A percentile compares a stretch with the other conserved stretches of the same genome.
These are phyloP conservation scores for Eolophus roseicapilla DNA, from an alignment of 2,113 vertebrate genomes.

Conservation along the genomic window DNA sequence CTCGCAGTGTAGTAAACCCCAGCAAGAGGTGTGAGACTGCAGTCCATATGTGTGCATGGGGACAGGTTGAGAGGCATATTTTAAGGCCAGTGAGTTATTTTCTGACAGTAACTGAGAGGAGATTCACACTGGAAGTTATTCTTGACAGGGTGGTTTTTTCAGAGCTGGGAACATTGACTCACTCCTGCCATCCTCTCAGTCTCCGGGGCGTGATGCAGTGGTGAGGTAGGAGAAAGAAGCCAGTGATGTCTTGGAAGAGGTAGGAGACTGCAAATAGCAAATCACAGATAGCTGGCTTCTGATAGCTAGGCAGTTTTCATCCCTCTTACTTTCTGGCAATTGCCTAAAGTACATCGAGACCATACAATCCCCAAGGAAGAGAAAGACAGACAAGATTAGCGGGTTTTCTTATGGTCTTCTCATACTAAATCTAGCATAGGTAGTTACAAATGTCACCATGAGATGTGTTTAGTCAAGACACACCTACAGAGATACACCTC, in stretches of 20 bases:
- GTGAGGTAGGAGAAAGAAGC: background rate
- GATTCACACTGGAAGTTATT: background rate
- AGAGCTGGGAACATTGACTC: conserved; percentile 21
- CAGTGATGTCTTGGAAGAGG: background rate
- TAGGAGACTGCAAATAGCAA: background rate
- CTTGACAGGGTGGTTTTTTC: background rate
- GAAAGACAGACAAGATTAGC: background rate
- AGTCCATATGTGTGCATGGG: background rate
- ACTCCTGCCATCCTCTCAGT: background rate
- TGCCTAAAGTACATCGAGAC: background rate
- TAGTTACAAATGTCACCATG: background rate
- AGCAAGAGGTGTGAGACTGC: background rate
- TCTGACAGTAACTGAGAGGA: background rate
- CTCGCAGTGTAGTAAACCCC: background rate
- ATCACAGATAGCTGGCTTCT: background rate
- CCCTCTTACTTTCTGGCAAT: background rate
- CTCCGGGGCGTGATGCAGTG: background rate
- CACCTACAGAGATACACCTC: background rate
- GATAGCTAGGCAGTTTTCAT: background rate
- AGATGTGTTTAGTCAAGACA: background rate
- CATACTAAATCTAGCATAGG: background rate
- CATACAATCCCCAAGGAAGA: background rate
- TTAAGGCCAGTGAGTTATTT: background rate
- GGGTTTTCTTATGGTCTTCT: background rate
- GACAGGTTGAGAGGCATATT: background rate